Percentiles rank a stretch among this genome's conserved stretches.
Conservation (phyloP, 2,888 invertebrate species). For the Pachydiplax longipennis region DNA sequence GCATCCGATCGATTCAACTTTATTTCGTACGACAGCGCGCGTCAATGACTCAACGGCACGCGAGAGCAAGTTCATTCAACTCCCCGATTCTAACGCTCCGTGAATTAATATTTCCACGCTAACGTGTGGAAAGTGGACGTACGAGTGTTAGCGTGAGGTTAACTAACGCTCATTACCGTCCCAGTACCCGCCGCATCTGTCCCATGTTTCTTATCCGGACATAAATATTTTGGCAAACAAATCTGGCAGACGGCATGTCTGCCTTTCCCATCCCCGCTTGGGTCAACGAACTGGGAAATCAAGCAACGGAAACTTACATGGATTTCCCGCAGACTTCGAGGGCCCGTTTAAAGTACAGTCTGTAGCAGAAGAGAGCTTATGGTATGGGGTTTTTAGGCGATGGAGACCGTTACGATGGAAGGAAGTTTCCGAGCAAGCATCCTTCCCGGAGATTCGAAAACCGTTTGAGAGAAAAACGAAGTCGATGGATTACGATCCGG, state of each 20-base stretch:
- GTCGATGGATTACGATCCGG: background rate
- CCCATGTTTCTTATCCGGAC: background rate
- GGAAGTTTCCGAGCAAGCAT: background rate
- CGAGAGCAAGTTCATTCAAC: background rate
- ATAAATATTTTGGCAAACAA: slow-evolving; percentile 33
- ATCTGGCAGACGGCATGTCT: slow-evolving; percentile 11
- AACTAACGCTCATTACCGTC: background rate
- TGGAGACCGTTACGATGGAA: background rate
- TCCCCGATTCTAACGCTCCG: background rate
- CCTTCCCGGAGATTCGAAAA: background rate
- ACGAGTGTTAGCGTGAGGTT: background rate
- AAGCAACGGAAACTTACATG: background rate
- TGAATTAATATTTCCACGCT: background rate
- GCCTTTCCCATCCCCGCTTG: background rate
- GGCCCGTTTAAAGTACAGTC: background rate
- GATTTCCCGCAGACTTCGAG: background rate
- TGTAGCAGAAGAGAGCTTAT: background rate
- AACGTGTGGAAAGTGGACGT: background rate
- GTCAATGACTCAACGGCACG: background rate
- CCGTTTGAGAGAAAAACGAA: background rate
- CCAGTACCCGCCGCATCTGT: background rate
- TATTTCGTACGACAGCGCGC: background rate
- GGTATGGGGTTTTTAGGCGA: background rate
- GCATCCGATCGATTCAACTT: too few relatives aligned
- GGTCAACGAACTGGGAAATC: slow-evolving; percentile 19